A percentile compares a stretch with the other conserved stretches of the same genome.
Conservation (phyloP, 2,888 invertebrate genomes). For the Cotesia congregata region DNA sequence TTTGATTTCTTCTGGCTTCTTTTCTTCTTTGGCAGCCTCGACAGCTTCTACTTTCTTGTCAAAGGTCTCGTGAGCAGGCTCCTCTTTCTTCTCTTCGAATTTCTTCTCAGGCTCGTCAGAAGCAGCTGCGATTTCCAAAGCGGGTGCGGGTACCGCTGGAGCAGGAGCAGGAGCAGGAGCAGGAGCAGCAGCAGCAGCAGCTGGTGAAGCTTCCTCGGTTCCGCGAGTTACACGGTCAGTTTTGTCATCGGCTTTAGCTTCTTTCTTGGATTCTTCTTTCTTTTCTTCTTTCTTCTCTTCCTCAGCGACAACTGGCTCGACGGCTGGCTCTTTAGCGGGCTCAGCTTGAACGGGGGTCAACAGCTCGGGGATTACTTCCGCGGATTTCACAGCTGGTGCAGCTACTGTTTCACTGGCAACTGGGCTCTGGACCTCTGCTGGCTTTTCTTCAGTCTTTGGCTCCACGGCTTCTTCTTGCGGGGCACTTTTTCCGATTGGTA, state of each 20-base stretch:
- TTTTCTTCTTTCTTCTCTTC: slow-evolving; percentile 60
- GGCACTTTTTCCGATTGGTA: slow-evolving; percentile 40
- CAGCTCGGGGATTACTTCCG: slow-evolving; percentile 38
- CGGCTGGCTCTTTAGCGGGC: slow-evolving; percentile 33
- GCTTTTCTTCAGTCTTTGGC: slow-evolving; percentile 47
- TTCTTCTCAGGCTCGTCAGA: slow-evolving; percentile 24
- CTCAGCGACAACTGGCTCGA: slow-evolving; percentile 46
- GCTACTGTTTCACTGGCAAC: slow-evolving; percentile 51
- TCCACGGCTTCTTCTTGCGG: slow-evolving; percentile 7
- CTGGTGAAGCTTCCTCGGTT: slow-evolving; percentile 56
- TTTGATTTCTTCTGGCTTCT: slow-evolving; percentile 36
- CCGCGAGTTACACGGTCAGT: slow-evolving; percentile 63
- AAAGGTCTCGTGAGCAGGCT: slow-evolving; percentile 24
- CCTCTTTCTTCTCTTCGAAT: slow-evolving; percentile 28
- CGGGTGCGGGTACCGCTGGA: slow-evolving; percentile 31
- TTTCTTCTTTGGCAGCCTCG: slow-evolving; percentile 39
- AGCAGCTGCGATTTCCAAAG: slow-evolving; percentile 23
- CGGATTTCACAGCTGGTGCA: slow-evolving; percentile 50
- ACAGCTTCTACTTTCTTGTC: slow-evolving; percentile 32
- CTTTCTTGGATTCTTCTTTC: slow-evolving; percentile 58
- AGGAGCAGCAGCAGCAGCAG: slow-evolving; percentile 33
- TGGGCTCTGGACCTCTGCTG: slow-evolving; percentile 51
- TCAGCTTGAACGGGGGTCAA: slow-evolving; percentile 44
- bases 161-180: slow-evolving; percentile 56
- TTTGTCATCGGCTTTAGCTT: slow-evolving; percentile 63